Evolutionary conservation across 2,113 vertebrate genomes (phyloP), one percentile per base, ranked within the genome.

Genomic region (Psammodynastes pulverulentus): DNA sequence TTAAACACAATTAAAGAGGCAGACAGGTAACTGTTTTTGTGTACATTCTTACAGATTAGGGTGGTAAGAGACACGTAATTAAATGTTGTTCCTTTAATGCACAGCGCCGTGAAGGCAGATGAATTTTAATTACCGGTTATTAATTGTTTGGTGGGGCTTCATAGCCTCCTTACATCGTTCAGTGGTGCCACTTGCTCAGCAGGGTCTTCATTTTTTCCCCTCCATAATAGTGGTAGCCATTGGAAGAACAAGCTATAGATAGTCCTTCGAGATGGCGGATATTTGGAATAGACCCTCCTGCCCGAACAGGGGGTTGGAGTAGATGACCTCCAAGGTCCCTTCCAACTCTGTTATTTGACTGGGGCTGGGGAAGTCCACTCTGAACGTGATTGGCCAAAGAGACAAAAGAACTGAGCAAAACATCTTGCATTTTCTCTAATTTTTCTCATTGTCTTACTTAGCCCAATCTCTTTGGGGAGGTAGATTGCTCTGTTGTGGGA

Each of bases 121-220:
- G 97, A 96, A 97, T 98, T 97, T 97, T 98, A 98, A 98, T 98
- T 97, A 97, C 96, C 43, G 95, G 96, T 95, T 96, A 94, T 96
- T 98, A 97, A 98, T 97, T 97, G 97, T 96, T 96, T 95, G 96
- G 96, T 96, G 87, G 87, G 79, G 95, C 54, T 96, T 98, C 96
- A 97, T 96, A 94, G 95, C 95, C 94, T 96, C 92, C 95, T 96
- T 96, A 96, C 93, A 93, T 92, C 93, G 62, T 94, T 79, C 94
- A 29, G 2, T 84, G 95, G 95, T 17, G 39, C 91, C 91, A 34
- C 91, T 94, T 88, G 92, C 95, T 95, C n/a, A 92, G 92, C 94
- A 2, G 6, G 12, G 94, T 93, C 93, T 91, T 53, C 17, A 21
- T 53, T 53, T 53, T 53, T 92, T 94, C n/a, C n/a, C n/a, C n/a